Base-by-base conservation (phyloP, 2,888 invertebrate genomes). In the Lasioglossum malachurum region DNA sequence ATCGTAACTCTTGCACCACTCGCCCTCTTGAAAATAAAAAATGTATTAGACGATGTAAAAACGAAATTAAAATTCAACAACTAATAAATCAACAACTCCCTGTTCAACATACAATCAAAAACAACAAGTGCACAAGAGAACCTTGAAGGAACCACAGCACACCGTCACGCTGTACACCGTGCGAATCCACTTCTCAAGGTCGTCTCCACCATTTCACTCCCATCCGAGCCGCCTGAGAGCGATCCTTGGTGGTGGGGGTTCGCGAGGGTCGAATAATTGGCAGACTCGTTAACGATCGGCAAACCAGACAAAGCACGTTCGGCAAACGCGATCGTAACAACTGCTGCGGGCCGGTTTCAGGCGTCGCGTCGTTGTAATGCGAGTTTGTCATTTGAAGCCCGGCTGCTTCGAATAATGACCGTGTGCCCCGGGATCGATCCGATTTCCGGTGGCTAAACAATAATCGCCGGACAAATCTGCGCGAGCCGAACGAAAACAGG, bases 401-500 rank as follows among this genome's bases (percentile, higher is more conserved):
- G 38, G 38, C 69, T 35, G 69, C 38, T 69, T 60, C 41, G 57
- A 57, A 53, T 75, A 53, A 75, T 75, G 75, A 53, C 69, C 38
- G 38, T 19, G 67, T 19, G 67, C 35, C 19, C 19, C 60, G 35
- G 0, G 69, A 69, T 69, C 69, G 69, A 38, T 69, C 38, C 69
- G 38, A 67, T 67, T 69, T 69, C 69, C 38, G 38, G 38, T 41
- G 23, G 23, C 35, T 69, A 69, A 69, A 38, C 38, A 69, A 69
- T 38, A 38, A 38, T 35, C 69, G 35, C 69, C 38, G 38, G 19
- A 35, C 67, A 67, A 35, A 67, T 35, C 67, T 35, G 19, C 19
- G 16, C 60, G 27, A 4, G 60, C 27, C n/a, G 60, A 60, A 27
- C 60, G 60, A 27, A n/a, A 60, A 60, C 60, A n/a, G 60, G 3